Evolutionary conservation across 2,113 vertebrate genomes (phyloP), one percentile per base, ranked within the genome.

Genomic region (Heterotilapia buettikoferi): DNA sequence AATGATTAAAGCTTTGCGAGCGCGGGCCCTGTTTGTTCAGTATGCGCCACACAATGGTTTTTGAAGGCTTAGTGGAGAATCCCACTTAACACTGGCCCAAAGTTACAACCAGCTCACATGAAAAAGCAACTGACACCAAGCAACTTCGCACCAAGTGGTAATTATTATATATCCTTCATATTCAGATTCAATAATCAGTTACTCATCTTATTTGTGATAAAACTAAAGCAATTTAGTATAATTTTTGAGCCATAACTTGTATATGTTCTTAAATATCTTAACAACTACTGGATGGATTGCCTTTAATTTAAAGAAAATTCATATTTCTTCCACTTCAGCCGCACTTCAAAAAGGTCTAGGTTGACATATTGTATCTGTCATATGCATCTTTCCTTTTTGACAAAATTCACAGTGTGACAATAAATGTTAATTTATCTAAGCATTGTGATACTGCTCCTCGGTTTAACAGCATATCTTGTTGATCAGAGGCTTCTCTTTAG

Each of bases 1-100:
- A 89, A 81, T 90, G 87, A 94, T 92, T 92, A 90, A 89, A 90
- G 87, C 76, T 88, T 89, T 82, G 61, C 24, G 61, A 82, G 61
- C 29, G 2, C 71, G 19, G 80, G 3, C 14, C 6, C 78, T 18
- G 21, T 71, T 81, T 76, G 88, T 84, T 93, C 68, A 85, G 52
- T 79, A 90, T 90, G 87, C 76, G 1, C 29, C 36, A 80, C 85
- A 68, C 56, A 81, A 45, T 57, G 31, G 14, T 73, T 76, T 86
- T 53, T 53, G 38, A 80, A 80, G 84, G 50, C 83, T 21, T 43
- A 43, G 10, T 82, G 68, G 18, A 79, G 56, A 88, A 82, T 59
- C 66, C 76, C 85, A 24, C 13, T 87, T 79, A 88, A 83, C 33
- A 53, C 85, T 86, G 2, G 3, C 10, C 36, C 6, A 57, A 73